Evolutionary conservation across 2,113 vertebrate species (phyloP).

Genomic region (Canis aureus): DNA sequence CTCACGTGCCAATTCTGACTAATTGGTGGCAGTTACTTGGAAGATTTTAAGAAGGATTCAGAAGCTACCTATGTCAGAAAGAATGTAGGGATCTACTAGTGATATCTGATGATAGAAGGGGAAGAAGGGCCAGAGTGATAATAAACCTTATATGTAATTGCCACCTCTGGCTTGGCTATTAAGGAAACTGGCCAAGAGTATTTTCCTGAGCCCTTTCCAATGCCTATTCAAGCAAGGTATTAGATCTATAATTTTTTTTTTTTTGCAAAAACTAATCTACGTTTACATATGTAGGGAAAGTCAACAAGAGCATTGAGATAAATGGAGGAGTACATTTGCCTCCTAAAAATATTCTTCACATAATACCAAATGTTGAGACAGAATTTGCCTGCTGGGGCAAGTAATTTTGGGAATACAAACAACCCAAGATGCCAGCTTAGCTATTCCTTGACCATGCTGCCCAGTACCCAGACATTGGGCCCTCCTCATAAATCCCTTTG

Average conservation of each 20-base stretch:
- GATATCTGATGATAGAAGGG: neutral
- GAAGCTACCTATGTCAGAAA: neutral
- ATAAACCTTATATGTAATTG: neutral
- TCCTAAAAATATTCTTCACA: neutral
- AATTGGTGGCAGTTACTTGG: neutral
- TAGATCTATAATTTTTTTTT: neutral
- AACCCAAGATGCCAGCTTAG: neutral
- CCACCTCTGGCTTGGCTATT: neutral
- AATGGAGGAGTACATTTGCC: neutral
- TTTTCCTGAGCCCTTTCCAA: conserved; percentile 38
- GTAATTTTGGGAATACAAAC: neutral
- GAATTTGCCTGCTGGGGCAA: neutral
- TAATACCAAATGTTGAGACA: neutral
- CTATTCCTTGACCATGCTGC: neutral
- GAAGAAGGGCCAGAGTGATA: neutral
- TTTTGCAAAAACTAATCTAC: neutral
- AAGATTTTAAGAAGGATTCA: conserved; percentile 14
- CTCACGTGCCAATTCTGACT: neutral
- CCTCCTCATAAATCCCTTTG: neutral
- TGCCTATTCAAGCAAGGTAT: conserved; percentile 18
- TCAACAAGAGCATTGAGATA: conserved; percentile 16
- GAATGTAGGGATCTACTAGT: neutral
- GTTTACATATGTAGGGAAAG: conserved; percentile 9
- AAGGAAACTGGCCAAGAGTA: conserved; percentile 2
- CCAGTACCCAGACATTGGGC: neutral